phyloP scores from a whole-genome alignment of 1,140 invertebrate species.

The Drosophila nasuta region DNA sequence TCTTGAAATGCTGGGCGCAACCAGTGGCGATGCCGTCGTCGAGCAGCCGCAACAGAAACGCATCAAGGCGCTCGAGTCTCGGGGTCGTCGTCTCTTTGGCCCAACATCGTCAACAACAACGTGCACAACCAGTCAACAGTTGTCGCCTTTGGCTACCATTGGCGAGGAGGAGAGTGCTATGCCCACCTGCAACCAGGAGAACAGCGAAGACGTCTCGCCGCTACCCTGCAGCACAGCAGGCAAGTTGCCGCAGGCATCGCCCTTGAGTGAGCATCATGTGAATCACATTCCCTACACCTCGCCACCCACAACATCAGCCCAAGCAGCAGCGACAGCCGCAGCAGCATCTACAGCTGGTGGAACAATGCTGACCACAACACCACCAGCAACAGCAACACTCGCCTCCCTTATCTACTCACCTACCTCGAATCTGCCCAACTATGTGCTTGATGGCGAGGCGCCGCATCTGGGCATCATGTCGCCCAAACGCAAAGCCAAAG shows the following conservation, averaged over 20 bases:
- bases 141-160: constrained; percentile 44
- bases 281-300: constrained; percentile 67
- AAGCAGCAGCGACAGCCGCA: constrained; percentile 21
- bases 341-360: constrained; percentile 4
- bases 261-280: constrained; percentile 65
- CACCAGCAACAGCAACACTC: neutral
- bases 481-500: constrained; percentile 87
- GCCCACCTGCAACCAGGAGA: constrained; percentile 69
- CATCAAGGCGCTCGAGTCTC: constrained; percentile 79
- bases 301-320: constrained; percentile 64
- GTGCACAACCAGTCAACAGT: constrained; percentile 28
- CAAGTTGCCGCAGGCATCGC: constrained; percentile 51
- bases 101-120: constrained; percentile 18
- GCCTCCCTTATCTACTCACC: constrained; percentile 86
- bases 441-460: constrained; percentile 90
- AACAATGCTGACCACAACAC: neutral
- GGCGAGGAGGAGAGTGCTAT: constrained; percentile 51
- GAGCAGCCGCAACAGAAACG: constrained; percentile 78
- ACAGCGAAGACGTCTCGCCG: constrained; percentile 47
- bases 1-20: constrained; percentile 71
- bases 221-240: constrained; percentile 20
- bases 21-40: constrained; percentile 17
- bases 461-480: constrained; percentile 90
- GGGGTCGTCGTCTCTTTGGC: constrained; percentile 70
- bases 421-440: constrained; percentile 91